phyloP scores from a whole-genome alignment of 1,140 invertebrate species.

The Thaumetopoea pityocampa region DNA sequence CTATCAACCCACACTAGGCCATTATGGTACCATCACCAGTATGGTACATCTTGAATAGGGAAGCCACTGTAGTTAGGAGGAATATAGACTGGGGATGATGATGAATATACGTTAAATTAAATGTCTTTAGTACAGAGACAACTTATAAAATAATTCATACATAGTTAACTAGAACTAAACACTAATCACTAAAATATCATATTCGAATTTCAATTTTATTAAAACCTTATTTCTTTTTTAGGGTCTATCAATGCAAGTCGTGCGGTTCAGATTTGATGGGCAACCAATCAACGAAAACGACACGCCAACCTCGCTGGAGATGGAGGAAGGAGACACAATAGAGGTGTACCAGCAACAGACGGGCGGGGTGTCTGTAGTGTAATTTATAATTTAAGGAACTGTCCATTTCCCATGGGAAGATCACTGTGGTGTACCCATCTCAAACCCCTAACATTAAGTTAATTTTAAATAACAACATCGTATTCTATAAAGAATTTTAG shows the following conservation, averaged over 20 bases:
- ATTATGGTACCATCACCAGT: no score
- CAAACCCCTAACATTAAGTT: slow-evolving; percentile 67
- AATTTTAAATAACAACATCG: slow-evolving; percentile 57
- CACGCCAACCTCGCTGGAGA: slow-evolving; percentile 91
- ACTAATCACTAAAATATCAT: neutral
- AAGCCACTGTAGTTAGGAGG: no score
- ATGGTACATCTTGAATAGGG: no score
- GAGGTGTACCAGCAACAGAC: slow-evolving; percentile 97
- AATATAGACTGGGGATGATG: no score
- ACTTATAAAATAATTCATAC: no score
- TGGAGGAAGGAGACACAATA: slow-evolving; percentile 97
- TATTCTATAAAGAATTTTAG: no score
- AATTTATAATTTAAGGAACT: slow-evolving; percentile 59
- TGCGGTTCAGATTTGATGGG: slow-evolving; percentile 95
- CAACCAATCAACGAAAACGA: slow-evolving; percentile 96
- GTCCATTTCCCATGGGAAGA: slow-evolving; percentile 50
- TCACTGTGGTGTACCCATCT: slow-evolving; percentile 54
- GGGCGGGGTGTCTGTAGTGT: slow-evolving; percentile 79
- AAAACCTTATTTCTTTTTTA: slow-evolving; percentile 57
- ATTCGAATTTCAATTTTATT: slow-evolving; percentile 4
- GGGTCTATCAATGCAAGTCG: slow-evolving; percentile 90
- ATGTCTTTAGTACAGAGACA: no score
- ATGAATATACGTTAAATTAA: no score
- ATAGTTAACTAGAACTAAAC: no score
- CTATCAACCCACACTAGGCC: no score